Conservation (phyloP, 2,888 invertebrate genomes). For the Spodoptera exigua region DNA sequence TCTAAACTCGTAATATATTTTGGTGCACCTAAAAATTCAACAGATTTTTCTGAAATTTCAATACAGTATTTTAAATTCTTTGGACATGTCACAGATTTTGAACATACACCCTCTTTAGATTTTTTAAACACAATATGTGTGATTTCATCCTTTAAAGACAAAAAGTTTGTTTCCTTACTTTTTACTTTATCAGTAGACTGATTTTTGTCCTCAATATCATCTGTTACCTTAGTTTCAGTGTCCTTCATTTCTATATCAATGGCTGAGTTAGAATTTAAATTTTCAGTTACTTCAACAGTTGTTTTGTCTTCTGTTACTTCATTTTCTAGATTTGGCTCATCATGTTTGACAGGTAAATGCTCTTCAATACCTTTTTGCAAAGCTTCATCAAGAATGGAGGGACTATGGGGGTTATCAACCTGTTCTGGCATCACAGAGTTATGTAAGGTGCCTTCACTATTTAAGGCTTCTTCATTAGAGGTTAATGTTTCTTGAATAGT, state of each 20-base stretch:
- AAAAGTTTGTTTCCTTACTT: constrained; percentile 46
- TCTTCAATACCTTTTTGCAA: constrained; percentile 79
- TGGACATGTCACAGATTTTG: constrained; percentile 80
- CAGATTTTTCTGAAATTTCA: constrained; percentile 79
- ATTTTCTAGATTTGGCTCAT: constrained; percentile 19
- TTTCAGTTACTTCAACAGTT: constrained; percentile 18
- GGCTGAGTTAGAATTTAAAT: constrained; percentile 19
- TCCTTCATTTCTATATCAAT: constrained; percentile 35
- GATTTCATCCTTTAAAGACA: constrained; percentile 58
- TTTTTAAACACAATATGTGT: constrained; percentile 83
- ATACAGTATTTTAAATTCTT: constrained; percentile 83
- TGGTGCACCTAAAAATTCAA: constrained; percentile 86
- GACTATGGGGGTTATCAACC: constrained; percentile 77
- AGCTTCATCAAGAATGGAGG: constrained; percentile 82
- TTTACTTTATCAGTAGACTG: constrained; percentile 49
- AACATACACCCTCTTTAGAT: constrained; percentile 73
- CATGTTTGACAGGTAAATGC: constrained; percentile 65
- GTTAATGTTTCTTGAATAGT: constrained; percentile 54
- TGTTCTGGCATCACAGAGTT: constrained; percentile 57
- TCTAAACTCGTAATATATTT: constrained; percentile 82
- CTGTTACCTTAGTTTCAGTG: constrained; percentile 38
- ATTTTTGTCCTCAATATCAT: neutral
- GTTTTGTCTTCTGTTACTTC: constrained; percentile 16
- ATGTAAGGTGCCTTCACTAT: constrained; percentile 48
- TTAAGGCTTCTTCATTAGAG: constrained; percentile 41